Conservation (phyloP, 2,797 vertebrate species). For the Pitangus sulphuratus region DNA sequence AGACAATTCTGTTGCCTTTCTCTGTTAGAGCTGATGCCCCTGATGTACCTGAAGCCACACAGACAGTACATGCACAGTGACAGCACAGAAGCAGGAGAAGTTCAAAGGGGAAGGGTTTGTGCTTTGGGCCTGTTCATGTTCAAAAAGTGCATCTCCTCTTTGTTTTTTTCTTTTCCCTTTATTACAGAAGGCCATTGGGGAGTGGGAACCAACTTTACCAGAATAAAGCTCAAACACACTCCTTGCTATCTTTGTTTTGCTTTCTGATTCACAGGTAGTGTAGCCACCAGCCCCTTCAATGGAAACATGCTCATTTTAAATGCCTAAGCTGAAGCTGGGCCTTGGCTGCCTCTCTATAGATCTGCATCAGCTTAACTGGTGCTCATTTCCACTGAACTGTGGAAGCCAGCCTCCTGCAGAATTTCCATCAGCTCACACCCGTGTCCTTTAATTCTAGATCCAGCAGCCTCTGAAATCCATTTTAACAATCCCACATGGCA, state of each 20-base stretch:
- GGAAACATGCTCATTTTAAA: too few relatives aligned
- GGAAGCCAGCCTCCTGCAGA: neutral
- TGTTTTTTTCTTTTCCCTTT: neutral
- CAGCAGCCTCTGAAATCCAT: neutral
- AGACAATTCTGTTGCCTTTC: neutral
- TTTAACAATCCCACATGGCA: rapidly evolving
- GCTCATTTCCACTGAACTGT: neutral
- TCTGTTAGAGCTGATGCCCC: neutral
- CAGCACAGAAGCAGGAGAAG: neutral
- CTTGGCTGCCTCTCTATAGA: neutral
- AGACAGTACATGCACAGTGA: neutral
- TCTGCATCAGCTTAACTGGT: neutral
- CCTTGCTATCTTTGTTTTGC: neutral
- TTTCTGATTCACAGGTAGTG: neutral
- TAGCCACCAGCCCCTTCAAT: neutral
- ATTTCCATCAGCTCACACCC: neutral
- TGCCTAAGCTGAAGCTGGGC: neutral
- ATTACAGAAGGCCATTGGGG: neutral
- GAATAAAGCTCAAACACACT: neutral
- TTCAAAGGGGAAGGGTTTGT: neutral
- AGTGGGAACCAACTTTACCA: neutral
- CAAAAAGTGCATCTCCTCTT: neutral
- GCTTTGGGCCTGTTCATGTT: neutral
- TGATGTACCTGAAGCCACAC: neutral
- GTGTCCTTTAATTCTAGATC: neutral